These are phyloP conservation scores for Carabus problematicus DNA, from an alignment of 2,888 invertebrate species.

Conservation along the genomic window DNA sequence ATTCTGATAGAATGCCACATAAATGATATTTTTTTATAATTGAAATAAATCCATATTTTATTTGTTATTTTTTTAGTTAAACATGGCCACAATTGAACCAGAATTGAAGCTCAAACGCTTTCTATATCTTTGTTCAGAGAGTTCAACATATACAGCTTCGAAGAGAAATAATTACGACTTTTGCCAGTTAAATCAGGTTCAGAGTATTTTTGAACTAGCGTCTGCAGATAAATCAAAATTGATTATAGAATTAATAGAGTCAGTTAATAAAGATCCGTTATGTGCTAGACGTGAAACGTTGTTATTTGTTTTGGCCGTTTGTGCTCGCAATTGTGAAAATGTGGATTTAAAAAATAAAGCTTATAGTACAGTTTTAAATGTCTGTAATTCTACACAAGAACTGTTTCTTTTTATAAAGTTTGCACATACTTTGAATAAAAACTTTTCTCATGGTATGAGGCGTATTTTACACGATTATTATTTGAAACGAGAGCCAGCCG, in stretches of 20 bases:
- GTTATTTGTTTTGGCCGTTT: slow-evolving; percentile 30
- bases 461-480: slow-evolving; percentile 73
- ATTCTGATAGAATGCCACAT: too few species aligned
- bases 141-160: slow-evolving; percentile 49
- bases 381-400: slow-evolving; percentile 68
- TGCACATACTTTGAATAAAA: slow-evolving; percentile 36
- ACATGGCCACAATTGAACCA: slow-evolving; percentile 29
- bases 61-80: neutral
- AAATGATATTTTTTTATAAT: too few species aligned
- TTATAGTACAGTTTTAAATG: slow-evolving; percentile 62
- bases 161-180: slow-evolving; percentile 16
- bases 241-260: slow-evolving; percentile 27
- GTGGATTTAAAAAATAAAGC: slow-evolving; percentile 57
- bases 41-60: too few species aligned
- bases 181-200: slow-evolving; percentile 23
- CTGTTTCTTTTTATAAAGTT: slow-evolving; percentile 54
- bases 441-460: slow-evolving; percentile 62
- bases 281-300: slow-evolving; percentile 28
- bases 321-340: slow-evolving; percentile 16
- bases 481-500: slow-evolving; percentile 64
- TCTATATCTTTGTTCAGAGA: slow-evolving; percentile 50
- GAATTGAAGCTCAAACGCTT: slow-evolving; percentile 51
- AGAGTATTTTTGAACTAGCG: slow-evolving; percentile 28
- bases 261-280: slow-evolving; percentile 27
- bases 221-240: slow-evolving; percentile 20